Percentiles rank a stretch among this genome's conserved stretches.
phyloP scores from a whole-genome alignment of 1,140 invertebrate species.

The Saxidomus purpurata region DNA sequence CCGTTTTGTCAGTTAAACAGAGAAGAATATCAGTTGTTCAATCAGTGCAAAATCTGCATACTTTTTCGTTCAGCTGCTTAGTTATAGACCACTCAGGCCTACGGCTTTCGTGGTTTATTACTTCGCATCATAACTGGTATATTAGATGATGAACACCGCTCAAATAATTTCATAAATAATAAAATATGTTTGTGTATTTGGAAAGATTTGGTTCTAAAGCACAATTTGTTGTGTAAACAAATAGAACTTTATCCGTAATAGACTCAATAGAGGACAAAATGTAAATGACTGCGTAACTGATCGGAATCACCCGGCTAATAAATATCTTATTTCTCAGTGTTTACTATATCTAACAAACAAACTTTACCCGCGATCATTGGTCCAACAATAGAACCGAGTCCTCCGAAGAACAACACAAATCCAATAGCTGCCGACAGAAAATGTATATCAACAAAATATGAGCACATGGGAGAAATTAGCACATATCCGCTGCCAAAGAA shows the following conservation, averaged over 20 bases:
- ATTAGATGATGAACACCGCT: too few species aligned
- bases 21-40: background rate
- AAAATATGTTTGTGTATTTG: background rate
- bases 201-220: too few species aligned
- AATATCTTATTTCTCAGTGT: background rate
- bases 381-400: constrained; percentile 39
- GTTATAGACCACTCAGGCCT: too few species aligned
- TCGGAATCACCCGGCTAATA: too few species aligned
- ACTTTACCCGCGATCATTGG: constrained; percentile 45
- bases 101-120: too few species aligned
- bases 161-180: too few species aligned
- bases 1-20: too few species aligned
- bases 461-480: constrained; percentile 6
- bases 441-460: constrained; percentile 43
- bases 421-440: constrained; percentile 38
- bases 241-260: background rate
- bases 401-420: constrained; percentile 18
- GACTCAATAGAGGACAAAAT: background rate
- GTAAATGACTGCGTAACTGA: too few species aligned
- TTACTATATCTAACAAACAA: background rate
- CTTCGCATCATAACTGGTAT: too few species aligned
- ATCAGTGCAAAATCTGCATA: background rate
- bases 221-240: too few species aligned
- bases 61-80: too few species aligned
- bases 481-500: constrained; percentile 17